These are phyloP conservation scores for Peromyscus maniculatus DNA, from an alignment of 2,113 vertebrate species.

Conservation along the genomic window DNA sequence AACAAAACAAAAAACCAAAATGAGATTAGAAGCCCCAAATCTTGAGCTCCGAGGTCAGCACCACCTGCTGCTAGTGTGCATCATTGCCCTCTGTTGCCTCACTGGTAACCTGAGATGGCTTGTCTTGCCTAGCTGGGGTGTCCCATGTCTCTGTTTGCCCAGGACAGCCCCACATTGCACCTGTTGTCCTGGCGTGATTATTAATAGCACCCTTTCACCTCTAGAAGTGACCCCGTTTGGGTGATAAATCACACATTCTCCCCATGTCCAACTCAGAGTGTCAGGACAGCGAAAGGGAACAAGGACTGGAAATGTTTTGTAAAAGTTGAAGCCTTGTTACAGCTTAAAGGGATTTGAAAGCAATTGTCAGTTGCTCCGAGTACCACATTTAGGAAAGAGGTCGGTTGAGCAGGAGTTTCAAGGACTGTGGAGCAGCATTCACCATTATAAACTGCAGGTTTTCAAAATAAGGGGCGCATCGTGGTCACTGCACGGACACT, in stretches of 20 bases:
- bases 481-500: accelerated
- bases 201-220: conserved; percentile 64
- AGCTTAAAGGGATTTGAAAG: background rate
- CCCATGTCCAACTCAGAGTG: background rate
- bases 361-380: background rate
- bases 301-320: background rate
- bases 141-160: background rate
- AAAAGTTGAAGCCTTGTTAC: background rate
- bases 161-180: conserved; percentile 9
- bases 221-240: conserved; percentile 41
- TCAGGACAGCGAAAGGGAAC: background rate
- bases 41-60: background rate
- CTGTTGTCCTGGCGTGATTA: conserved; percentile 28
- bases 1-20: background rate
- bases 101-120: background rate
- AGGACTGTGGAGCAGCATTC: background rate
- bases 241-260: conserved; percentile 7
- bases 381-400: background rate
- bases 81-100: background rate
- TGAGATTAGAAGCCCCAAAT: background rate
- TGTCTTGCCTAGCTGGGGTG: conserved; percentile 12
- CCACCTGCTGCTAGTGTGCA: background rate
- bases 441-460: accelerated
- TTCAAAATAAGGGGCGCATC: background rate
- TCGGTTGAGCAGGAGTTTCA: background rate